These are phyloP conservation scores for Tonatia bakeri DNA, from an alignment of 2,113 vertebrate genomes.

Conservation along the genomic window DNA sequence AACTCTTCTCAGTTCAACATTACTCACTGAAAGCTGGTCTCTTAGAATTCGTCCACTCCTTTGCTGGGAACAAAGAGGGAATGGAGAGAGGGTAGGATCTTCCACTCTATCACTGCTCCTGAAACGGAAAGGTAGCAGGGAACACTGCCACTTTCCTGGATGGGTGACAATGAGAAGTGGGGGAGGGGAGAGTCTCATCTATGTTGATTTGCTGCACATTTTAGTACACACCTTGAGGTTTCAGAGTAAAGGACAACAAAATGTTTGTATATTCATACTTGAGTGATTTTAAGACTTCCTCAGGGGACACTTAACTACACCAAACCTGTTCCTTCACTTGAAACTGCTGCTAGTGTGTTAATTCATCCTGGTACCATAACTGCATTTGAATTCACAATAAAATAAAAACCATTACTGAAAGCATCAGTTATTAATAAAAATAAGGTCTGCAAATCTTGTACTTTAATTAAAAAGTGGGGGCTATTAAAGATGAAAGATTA, in stretches of 20 bases:
- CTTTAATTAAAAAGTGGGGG: constrained; percentile 45
- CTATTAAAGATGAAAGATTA: constrained; percentile 40
- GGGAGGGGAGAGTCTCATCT: neutral
- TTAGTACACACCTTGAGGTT: constrained; percentile 47
- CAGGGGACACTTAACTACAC: constrained; percentile 49
- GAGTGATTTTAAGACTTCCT: constrained; percentile 62
- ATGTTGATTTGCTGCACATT: neutral
- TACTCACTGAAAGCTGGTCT: neutral
- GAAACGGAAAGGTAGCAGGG: too few species aligned
- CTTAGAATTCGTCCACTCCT: neutral
- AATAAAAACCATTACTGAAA: constrained; percentile 70
- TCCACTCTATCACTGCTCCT: neutral
- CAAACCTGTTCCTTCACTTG: constrained; percentile 67
- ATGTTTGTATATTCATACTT: constrained; percentile 65
- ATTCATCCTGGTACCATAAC: constrained; percentile 60
- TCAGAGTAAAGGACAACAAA: constrained; percentile 49
- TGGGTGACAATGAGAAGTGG: too few species aligned
- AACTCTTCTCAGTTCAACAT: neutral
- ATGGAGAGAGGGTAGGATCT: neutral
- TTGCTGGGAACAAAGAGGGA: neutral
- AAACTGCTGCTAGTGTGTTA: constrained; percentile 44
- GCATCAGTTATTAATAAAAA: constrained; percentile 68
- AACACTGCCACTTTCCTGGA: accelerated
- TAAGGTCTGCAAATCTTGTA: neutral
- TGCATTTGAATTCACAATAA: constrained; percentile 66